These are phyloP conservation scores for Panagrolaimus sp. DNA, from an alignment of 1,140 invertebrate genomes.

Conservation along the genomic window DNA sequence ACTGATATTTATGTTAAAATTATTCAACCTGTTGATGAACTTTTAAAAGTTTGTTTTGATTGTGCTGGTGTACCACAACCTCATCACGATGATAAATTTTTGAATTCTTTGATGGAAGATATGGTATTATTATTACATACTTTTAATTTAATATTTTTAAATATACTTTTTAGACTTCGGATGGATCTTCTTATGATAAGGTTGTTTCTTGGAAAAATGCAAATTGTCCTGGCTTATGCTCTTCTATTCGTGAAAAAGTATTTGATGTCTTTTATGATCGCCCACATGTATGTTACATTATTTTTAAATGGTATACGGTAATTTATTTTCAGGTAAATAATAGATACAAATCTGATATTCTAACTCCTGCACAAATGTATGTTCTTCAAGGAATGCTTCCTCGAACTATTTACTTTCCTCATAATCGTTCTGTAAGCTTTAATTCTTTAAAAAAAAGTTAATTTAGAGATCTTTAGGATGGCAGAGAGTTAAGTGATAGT, in stretches of 20 bases:
- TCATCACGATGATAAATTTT: slow-evolving; percentile 13
- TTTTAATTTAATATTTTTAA: neutral
- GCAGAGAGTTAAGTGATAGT: neutral
- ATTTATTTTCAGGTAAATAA: too few relatives aligned
- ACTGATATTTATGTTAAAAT: slow-evolving; percentile 14
- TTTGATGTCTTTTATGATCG: slow-evolving; percentile 14
- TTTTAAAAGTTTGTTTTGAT: slow-evolving; percentile 20
- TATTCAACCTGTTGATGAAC: slow-evolving; percentile 13
- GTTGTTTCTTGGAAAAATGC: slow-evolving; percentile 18
- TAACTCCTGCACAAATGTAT: slow-evolving; percentile 33
- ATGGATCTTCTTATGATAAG: slow-evolving; percentile 8
- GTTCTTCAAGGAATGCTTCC: slow-evolving; percentile 25
- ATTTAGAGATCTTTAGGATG: neutral
- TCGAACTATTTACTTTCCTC: slow-evolving; percentile 31
- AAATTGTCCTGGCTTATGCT: slow-evolving; percentile 21
- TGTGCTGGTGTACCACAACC: slow-evolving; percentile 14
- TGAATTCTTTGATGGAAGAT: slow-evolving; percentile 23
- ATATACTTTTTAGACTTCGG: slow-evolving; percentile 13
- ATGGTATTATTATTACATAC: slow-evolving; percentile 8
- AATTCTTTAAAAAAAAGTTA: too few relatives aligned
- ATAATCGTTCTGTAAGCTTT: slow-evolving; percentile 10
- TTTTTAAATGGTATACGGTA: too few relatives aligned
- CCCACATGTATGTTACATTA: neutral
- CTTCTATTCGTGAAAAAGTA: slow-evolving; percentile 17
- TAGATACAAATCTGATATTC: slow-evolving; percentile 21